Conservation (phyloP, 1,140 invertebrate genomes). For the Drosophila teissieri region DNA sequence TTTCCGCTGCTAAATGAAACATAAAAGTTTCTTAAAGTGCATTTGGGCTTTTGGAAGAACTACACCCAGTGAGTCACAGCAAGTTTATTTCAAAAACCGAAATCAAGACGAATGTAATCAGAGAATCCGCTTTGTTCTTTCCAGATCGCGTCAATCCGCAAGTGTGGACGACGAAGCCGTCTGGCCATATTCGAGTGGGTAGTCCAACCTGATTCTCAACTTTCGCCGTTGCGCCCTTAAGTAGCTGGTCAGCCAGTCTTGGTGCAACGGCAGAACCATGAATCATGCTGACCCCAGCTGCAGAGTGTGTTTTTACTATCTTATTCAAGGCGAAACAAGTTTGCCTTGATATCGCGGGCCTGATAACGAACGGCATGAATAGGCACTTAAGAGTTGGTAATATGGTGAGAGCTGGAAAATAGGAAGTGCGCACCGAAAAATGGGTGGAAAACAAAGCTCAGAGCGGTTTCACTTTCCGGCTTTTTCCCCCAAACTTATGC, state of each 20-base stretch:
- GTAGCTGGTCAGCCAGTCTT: conserved; percentile 16
- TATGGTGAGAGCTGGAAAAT: conserved; percentile 13
- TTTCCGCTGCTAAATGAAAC: too few relatives aligned
- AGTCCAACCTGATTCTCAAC: conserved; percentile 73
- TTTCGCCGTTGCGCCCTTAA: conserved; percentile 61
- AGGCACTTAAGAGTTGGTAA: conserved; percentile 36
- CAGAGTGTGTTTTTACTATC: conserved; percentile 1
- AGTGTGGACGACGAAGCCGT: background rate
- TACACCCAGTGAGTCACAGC: too few relatives aligned
- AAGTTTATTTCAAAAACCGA: background rate
- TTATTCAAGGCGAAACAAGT: conserved; percentile 23
- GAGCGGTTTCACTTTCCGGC: conserved; percentile 60
- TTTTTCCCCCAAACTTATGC: conserved; percentile 27
- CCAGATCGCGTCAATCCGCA: background rate
- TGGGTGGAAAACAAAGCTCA: conserved; percentile 28
- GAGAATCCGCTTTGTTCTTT: conserved; percentile 35
- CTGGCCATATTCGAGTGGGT: conserved; percentile 20
- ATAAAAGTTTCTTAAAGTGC: too few relatives aligned
- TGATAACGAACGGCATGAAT: conserved; percentile 63
- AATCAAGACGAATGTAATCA: conserved; percentile 5
- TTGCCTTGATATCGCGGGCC: conserved; percentile 14
- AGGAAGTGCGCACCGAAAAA: conserved; percentile 23
- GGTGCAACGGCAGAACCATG: conserved; percentile 55
- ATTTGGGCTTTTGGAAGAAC: too few relatives aligned
- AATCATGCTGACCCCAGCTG: conserved; percentile 15